Evolutionary conservation across 2,888 invertebrate genomes (phyloP).

Genomic region (Galerucella calmariensis): DNA sequence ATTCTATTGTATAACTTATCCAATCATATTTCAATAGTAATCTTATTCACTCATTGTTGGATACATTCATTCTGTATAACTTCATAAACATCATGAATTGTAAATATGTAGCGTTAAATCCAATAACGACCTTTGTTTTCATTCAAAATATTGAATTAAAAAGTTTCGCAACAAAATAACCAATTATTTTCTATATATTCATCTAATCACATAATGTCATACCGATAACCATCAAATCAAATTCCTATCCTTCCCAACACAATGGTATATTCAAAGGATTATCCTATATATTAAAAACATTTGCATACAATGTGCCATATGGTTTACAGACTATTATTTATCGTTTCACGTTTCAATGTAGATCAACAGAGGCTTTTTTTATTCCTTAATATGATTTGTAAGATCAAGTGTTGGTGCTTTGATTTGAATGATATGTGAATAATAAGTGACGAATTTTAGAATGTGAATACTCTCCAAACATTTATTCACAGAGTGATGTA

Average conservation of each 20-base stretch:
- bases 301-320: slow-evolving; percentile 16
- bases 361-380: not conserved
- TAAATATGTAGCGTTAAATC: no score
- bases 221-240: slow-evolving; percentile 6
- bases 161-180: not conserved
- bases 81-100: no score
- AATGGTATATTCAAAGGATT: slow-evolving; percentile 1
- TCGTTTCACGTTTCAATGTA: not conserved
- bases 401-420: not conserved
- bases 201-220: not conserved
- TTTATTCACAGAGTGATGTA: not conserved
- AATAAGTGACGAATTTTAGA: not conserved
- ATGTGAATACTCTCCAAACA: not conserved
- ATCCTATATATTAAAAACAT: slow-evolving; percentile 7
- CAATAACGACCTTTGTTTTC: not conserved
- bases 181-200: not conserved
- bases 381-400: not conserved
- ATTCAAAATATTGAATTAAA: not conserved
- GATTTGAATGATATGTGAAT: not conserved
- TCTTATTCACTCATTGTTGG: no score
- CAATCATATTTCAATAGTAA: no score
- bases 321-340: not conserved
- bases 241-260: not conserved
- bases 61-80: no score
- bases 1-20: no score